Conservation (phyloP, 1,140 invertebrate genomes). For the Fopius arisanus region DNA sequence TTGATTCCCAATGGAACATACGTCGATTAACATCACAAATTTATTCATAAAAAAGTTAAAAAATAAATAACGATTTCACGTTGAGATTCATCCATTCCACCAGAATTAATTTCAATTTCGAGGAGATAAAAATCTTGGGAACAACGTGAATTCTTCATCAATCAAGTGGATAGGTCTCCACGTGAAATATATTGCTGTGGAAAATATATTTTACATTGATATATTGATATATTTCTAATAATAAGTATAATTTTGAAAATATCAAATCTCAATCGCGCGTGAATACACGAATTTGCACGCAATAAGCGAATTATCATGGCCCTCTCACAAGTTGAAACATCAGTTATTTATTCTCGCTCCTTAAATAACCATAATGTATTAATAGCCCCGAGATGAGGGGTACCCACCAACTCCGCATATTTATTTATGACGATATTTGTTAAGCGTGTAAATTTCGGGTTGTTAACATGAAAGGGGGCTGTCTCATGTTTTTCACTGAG, state of each 20-base stretch:
- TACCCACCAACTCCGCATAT: background rate
- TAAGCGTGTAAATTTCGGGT: background rate
- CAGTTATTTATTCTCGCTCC: conserved; percentile 5
- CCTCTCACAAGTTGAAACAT: background rate
- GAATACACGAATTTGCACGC: too few relatives aligned
- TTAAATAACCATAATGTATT: conserved; percentile 9
- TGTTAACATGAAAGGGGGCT: background rate
- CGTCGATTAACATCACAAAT: too few relatives aligned
- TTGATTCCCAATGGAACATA: too few relatives aligned
- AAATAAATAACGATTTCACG: too few relatives aligned
- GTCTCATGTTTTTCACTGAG: background rate
- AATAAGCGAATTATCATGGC: background rate
- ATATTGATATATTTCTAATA: too few relatives aligned
- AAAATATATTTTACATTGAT: too few relatives aligned
- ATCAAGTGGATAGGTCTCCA: background rate
- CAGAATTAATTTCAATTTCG: too few relatives aligned
- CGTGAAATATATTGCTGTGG: background rate
- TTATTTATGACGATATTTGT: conserved; percentile 6
- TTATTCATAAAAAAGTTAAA: too few relatives aligned
- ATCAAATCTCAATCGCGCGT: too few relatives aligned
- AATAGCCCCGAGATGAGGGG: background rate
- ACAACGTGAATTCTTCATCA: background rate
- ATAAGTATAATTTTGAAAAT: too few relatives aligned
- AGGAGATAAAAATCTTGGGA: background rate
- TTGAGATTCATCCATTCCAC: too few relatives aligned